phyloP scores from a whole-genome alignment of 2,888 invertebrate species.

The Cacoxenus indagator region DNA sequence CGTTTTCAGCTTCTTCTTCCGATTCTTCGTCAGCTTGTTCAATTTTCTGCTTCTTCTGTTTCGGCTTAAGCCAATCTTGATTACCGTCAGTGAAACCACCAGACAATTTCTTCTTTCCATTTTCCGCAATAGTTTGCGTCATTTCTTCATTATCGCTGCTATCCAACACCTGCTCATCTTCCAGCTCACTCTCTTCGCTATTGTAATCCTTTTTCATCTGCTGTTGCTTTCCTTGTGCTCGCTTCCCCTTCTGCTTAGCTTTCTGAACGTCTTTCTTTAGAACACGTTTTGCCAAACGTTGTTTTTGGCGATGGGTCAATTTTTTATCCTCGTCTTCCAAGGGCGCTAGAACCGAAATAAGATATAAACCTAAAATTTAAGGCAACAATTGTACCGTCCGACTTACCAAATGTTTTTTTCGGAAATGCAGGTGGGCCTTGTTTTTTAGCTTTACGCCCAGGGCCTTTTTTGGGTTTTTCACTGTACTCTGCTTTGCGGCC shows the following conservation, averaged over 20 bases:
- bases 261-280: conserved; percentile 72
- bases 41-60: conserved; percentile 60
- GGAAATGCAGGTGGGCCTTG: conserved; percentile 81
- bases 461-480: conserved; percentile 84
- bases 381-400: background rate
- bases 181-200: conserved; percentile 62
- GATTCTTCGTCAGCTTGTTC: conserved; percentile 48
- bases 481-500: conserved; percentile 88
- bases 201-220: conserved; percentile 57
- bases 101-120: conserved; percentile 28
- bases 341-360: conserved; percentile 56
- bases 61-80: conserved; percentile 79
- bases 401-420: conserved; percentile 66
- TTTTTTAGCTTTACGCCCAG: conserved; percentile 88
- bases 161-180: conserved; percentile 42
- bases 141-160: conserved; percentile 44
- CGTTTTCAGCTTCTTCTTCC: conserved; percentile 47
- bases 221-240: conserved; percentile 27
- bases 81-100: conserved; percentile 81
- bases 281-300: conserved; percentile 76
- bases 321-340: conserved; percentile 73
- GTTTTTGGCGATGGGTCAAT: conserved; percentile 80
- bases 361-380: conserved; percentile 2
- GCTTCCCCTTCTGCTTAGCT: conserved; percentile 56
- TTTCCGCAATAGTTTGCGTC: conserved; percentile 31